Base-by-base conservation (phyloP, 2,113 vertebrate genomes). In the Eudyptes chrysolophus region DNA sequence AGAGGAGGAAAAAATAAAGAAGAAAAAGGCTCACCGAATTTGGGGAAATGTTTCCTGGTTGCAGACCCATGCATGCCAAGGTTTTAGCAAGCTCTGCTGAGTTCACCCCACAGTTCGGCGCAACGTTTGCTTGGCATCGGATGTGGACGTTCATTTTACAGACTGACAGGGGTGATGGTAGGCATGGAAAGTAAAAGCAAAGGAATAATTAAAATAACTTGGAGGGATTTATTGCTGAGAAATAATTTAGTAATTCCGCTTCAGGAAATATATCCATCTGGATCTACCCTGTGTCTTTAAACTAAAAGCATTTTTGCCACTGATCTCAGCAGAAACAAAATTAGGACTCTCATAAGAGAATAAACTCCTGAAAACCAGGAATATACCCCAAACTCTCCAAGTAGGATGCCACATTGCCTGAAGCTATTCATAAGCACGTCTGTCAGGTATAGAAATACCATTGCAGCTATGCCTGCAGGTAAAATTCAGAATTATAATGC, bases 91-190 rank as follows among this genome's bases (percentile, higher is more conserved):
- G 98, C 80, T 99, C 99, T 88, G 98, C 99, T 1, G 98, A 99
- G 46, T 99, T 99, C 68, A 99, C 99, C 24, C 99, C 99, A 38
- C 99, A 99, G 97, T 98, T 99, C 0, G 99, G 99, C 11, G 99
- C 99, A 38, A 99, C 99, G 0, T 99, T 99, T 32, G 98, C 98
- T 97, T 99, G 98, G 92, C 99, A 99, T 69, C 99, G 99, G 94
- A 99, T 99, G 97, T 99, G 99, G 60, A 99, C 99, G 0, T 99
- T 99, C 98, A 99, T 99, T 98, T 99, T 99, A 95, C 99, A 99
- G n/a, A 99, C 99, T 99, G 94, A 20, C 7, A 16, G 10, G 26
- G 51, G 68, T 2, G 18, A 70, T 16, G 12, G 34, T 9, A 69
- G 80, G 19, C 55, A 71, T n/a, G 92, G 46, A 88, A 93, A 96